Base-by-base conservation (phyloP, 2,888 invertebrate species). In the Dexiosoma caninum region DNA sequence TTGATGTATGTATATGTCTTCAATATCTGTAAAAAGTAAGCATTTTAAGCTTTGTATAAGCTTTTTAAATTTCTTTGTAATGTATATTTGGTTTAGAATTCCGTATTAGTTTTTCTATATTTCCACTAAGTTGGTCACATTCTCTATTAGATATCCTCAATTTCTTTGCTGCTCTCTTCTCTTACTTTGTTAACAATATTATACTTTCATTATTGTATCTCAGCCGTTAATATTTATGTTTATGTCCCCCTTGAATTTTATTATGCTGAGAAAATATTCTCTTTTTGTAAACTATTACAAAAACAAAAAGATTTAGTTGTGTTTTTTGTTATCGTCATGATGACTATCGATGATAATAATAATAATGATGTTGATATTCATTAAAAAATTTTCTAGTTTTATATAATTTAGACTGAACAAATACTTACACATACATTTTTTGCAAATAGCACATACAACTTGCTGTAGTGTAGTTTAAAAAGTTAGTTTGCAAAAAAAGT, bases 401-500 rank as follows among this genome's bases (percentile, higher is more conserved):
- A 44, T 69, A 46, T 69, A 55, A 62, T 62, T 57, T 77, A 69
- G 46, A 66, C 75, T 40, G 46, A 70, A 42, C 67, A 72, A 51
- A 81, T 67, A 62, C 10, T 23, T 10, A 23, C 35, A 14, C 16
- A 64, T 27, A 40, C 35, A 42, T 42, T n/a, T 53, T 27, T n/a
- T n/a, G n/a, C n/a, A n/a, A n/a, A 14, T 42, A 8, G 10, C 2
- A 37, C 2, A 37, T 55, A 44, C 44, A 23, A 69, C 23, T 46
- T 49, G 60, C 49, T 49, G 49, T 59, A 66, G 49, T 67, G 35
- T 75, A 75, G 79, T 75, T 80, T 70, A 75, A 80, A 75, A 70
- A 70, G 70, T 80, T 70, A 80, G 49, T 51, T 75, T 69, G 57
- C 23, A 55, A 57, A 53, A 57, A 64, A 21, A 14, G 16, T 60